phyloP scores from a whole-genome alignment of 2,113 vertebrate genomes.

The Petrocephalus microphthalmus region DNA sequence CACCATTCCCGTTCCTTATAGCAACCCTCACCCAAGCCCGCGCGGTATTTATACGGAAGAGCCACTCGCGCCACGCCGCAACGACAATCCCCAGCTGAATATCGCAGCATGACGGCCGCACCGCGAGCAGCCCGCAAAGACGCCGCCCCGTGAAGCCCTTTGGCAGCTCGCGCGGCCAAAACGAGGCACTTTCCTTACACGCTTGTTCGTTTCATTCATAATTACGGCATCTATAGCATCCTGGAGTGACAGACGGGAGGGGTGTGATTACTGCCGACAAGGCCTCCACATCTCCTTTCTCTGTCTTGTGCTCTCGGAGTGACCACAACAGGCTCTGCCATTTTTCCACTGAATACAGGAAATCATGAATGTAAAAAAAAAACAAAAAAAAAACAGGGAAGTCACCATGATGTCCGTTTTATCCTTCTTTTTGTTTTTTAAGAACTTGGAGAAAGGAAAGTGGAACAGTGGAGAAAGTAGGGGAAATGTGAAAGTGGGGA shows the following conservation, averaged over 20 bases:
- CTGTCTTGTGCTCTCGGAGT: background rate
- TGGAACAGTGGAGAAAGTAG: background rate
- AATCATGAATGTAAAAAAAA: slow-evolving; percentile 16
- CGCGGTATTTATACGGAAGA: background rate
- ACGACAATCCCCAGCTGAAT: background rate
- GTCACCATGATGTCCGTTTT: background rate
- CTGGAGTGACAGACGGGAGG: background rate
- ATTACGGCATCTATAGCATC: background rate
- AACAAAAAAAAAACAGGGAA: background rate
- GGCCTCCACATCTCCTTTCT: background rate
- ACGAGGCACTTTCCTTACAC: background rate
- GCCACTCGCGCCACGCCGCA: background rate
- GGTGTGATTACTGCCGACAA: background rate
- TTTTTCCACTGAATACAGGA: slow-evolving; percentile 31
- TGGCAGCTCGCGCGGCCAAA: background rate
- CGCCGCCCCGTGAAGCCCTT: background rate
- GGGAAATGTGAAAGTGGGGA: background rate
- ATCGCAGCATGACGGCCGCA: background rate
- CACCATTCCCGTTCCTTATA: background rate
- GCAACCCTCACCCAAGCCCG: background rate
- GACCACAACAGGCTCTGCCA: background rate
- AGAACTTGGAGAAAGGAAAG: background rate
- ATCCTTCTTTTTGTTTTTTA: slow-evolving; percentile 2
- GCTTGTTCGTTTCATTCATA: background rate
- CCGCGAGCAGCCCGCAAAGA: background rate